These are phyloP conservation scores for Drosophila dives DNA, from an alignment of 2,888 invertebrate genomes.

Conservation along the genomic window DNA sequence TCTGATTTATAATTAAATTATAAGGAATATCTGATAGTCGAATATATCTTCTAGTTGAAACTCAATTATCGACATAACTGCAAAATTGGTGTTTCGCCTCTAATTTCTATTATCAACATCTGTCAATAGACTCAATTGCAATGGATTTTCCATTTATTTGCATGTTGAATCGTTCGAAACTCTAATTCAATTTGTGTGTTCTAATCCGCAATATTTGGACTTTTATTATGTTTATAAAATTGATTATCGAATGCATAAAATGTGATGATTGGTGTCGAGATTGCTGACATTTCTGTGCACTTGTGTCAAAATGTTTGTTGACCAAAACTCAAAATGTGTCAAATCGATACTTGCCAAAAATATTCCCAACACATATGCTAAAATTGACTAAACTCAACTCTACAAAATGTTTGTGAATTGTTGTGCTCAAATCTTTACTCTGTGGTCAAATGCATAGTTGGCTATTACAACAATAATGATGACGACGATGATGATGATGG, in stretches of 20 bases:
- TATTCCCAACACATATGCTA: constrained; percentile 24
- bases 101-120: constrained; percentile 17
- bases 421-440: constrained; percentile 18
- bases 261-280: constrained; percentile 16
- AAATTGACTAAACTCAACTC: neutral
- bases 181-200: constrained; percentile 37
- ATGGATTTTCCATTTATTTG: constrained; percentile 24
- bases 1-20: neutral
- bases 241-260: constrained; percentile 52
- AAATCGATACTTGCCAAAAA: constrained; percentile 71
- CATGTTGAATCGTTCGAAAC: constrained; percentile 30
- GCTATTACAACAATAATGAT: constrained; percentile 5
- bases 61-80: neutral
- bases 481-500: constrained; percentile 17
- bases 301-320: constrained; percentile 65
- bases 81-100: neutral
- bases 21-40: neutral
- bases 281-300: constrained; percentile 3
- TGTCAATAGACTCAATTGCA: neutral
- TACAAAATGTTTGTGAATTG: constrained; percentile 18
- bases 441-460: constrained; percentile 25
- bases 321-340: constrained; percentile 65
- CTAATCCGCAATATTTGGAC: constrained; percentile 39
- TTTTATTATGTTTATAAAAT: constrained; percentile 36
- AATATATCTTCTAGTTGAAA: neutral